These are phyloP conservation scores for Heliothis virescens DNA, from an alignment of 1,140 invertebrate species.

Conservation along the genomic window DNA sequence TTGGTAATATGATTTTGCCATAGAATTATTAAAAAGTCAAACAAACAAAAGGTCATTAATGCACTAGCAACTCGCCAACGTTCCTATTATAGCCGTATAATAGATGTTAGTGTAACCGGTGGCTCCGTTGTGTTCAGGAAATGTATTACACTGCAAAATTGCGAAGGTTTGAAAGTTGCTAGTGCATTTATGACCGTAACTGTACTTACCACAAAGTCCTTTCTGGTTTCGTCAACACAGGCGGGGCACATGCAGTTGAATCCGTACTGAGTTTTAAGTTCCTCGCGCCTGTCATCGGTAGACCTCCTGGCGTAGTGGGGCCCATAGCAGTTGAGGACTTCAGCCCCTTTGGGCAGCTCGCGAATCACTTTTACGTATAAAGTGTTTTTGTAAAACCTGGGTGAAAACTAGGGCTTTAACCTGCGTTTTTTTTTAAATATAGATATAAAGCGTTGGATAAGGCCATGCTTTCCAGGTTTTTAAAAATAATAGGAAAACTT, in stretches of 20 bases:
- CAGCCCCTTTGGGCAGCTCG: slow-evolving; percentile 85
- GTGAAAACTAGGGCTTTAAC: not conserved
- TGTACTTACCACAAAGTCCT: slow-evolving; percentile 85
- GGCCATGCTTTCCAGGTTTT: too few species aligned
- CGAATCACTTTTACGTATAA: slow-evolving; percentile 67
- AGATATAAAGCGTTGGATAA: not conserved
- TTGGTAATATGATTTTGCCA: too few species aligned
- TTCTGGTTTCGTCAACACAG: slow-evolving; percentile 85
- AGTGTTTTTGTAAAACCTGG: slow-evolving; percentile 73
- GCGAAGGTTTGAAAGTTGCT: too few species aligned
- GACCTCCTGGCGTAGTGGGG: slow-evolving; percentile 89
- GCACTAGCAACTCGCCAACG: too few species aligned
- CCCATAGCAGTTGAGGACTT: slow-evolving; percentile 93
- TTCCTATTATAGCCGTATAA: too few species aligned
- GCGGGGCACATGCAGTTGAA: slow-evolving; percentile 90
- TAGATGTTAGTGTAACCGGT: too few species aligned
- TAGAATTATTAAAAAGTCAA: too few species aligned
- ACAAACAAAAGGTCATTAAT: too few species aligned
- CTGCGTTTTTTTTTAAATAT: not conserved
- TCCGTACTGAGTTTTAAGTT: slow-evolving; percentile 90
- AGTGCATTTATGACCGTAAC: too few species aligned
- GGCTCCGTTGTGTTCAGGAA: too few species aligned
- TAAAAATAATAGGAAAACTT: too few species aligned
- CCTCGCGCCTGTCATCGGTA: slow-evolving; percentile 86
- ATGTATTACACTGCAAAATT: too few species aligned